phyloP scores from a whole-genome alignment of 1,140 invertebrate species.

The Megalonaias nervosa region DNA sequence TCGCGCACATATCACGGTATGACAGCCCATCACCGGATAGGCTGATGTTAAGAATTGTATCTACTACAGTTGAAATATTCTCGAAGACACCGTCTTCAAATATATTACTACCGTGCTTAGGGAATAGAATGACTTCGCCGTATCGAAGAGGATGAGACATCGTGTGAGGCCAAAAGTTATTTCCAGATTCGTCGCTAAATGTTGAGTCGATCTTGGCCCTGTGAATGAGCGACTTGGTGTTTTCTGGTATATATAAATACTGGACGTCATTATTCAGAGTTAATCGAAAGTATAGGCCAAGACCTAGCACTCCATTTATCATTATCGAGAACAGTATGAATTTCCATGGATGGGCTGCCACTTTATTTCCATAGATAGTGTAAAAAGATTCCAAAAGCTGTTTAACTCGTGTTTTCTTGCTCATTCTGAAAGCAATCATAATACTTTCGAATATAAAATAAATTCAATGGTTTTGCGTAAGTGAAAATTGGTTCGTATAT shows the following conservation, averaged over 20 bases:
- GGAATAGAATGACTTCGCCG: slow-evolving; percentile 13
- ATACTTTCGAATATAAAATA: no score
- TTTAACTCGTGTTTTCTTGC: no score
- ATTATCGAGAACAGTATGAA: slow-evolving; percentile 1
- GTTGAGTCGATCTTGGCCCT: not conserved
- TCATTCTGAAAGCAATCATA: no score
- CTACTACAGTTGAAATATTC: slow-evolving; percentile 11
- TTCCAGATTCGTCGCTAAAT: slow-evolving; percentile 2
- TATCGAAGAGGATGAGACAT: slow-evolving; percentile 4
- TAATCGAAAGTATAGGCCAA: slow-evolving; percentile 4
- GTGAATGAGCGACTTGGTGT: not conserved
- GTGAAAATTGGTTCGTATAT: no score
- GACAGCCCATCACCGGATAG: not conserved
- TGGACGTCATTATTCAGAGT: slow-evolving; percentile 18
- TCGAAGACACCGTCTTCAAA: slow-evolving; percentile 14
- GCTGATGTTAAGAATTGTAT: no score
- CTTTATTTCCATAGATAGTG: not conserved
- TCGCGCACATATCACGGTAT: slow-evolving; percentile 18
- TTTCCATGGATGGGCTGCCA: slow-evolving; percentile 14
- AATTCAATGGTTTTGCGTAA: no score
- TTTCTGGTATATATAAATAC: slow-evolving; percentile 20
- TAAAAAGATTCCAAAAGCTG: no score
- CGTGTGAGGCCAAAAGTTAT: slow-evolving; percentile 16
- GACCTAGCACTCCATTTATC: slow-evolving; percentile 14
- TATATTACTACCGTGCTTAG: slow-evolving; percentile 4